Evolutionary conservation across 2,113 vertebrate genomes (phyloP).

Genomic region (Euleptes europaea): DNA sequence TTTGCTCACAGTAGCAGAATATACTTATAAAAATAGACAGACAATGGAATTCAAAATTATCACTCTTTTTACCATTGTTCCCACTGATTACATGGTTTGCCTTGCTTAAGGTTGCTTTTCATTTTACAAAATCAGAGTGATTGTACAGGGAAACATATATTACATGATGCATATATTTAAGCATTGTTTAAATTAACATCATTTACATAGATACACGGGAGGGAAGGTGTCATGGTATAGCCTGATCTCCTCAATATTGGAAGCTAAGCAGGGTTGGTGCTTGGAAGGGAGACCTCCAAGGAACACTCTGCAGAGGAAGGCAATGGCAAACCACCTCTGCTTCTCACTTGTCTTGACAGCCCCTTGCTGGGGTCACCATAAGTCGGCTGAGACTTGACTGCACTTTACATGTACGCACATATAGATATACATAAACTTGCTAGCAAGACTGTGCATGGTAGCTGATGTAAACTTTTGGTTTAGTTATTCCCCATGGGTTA

Average conservation of each 20-base stretch:
- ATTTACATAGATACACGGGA: background rate
- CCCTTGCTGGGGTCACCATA: no score
- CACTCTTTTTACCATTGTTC: constrained; percentile 1
- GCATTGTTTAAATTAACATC: background rate
- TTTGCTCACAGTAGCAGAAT: constrained; percentile 20
- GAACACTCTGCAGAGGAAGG: no score
- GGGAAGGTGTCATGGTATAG: no score
- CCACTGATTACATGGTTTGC: background rate
- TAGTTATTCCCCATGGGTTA: background rate
- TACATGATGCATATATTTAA: background rate
- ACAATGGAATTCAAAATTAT: background rate
- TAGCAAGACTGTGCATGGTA: background rate
- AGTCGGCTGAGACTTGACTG: no score
- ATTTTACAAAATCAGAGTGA: background rate
- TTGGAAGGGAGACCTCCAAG: no score
- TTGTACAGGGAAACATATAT: background rate
- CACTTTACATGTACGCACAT: no score
- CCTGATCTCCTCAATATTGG: no score
- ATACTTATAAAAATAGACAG: constrained; percentile 7
- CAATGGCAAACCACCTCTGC: no score
- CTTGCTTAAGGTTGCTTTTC: background rate
- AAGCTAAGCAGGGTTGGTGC: no score
- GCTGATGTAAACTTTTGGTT: background rate
- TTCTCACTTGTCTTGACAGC: no score
- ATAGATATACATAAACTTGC: no score